A percentile compares a stretch with the other conserved stretches of the same genome.
These are phyloP conservation scores for Bubalus kerabau DNA, from an alignment of 2,113 vertebrate species.

Conservation along the genomic window DNA sequence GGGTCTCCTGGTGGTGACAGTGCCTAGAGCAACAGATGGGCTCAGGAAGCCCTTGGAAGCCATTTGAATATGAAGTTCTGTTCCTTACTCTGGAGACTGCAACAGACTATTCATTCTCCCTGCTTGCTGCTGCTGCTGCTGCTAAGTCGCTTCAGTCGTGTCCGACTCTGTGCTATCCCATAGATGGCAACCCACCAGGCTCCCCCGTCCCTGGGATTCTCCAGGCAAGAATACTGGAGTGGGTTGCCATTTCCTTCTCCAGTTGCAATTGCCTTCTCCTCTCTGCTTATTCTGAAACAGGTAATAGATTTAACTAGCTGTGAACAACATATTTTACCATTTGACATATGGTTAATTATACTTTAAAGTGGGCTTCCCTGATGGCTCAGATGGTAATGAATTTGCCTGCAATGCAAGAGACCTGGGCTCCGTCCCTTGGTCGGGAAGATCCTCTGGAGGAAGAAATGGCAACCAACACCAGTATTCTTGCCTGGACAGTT, in stretches of 20 bases:
- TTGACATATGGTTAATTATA: neutral
- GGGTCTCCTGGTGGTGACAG: neutral
- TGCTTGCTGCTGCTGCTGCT: neutral
- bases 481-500: neutral
- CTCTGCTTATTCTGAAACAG: neutral
- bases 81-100: neutral
- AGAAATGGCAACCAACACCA: neutral
- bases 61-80: neutral
- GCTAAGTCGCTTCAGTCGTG: too few relatives aligned
- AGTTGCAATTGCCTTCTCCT: neutral
- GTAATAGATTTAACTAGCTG: constrained; percentile 12
- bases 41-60: neutral
- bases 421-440: neutral
- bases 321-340: constrained; percentile 13
- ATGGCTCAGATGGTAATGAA: neutral
- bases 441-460: neutral
- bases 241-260: too few relatives aligned
- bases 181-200: too few relatives aligned
- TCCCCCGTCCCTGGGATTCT: too few relatives aligned
- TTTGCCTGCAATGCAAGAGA: neutral
- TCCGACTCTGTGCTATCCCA: too few relatives aligned
- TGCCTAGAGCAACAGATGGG: neutral
- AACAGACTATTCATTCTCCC: neutral
- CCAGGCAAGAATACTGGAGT: too few relatives aligned
- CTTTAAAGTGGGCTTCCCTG: neutral